A percentile compares a stretch with the other conserved stretches of the same genome.
phyloP scores from a whole-genome alignment of 2,888 invertebrate species.

The Rhingia rostrata region DNA sequence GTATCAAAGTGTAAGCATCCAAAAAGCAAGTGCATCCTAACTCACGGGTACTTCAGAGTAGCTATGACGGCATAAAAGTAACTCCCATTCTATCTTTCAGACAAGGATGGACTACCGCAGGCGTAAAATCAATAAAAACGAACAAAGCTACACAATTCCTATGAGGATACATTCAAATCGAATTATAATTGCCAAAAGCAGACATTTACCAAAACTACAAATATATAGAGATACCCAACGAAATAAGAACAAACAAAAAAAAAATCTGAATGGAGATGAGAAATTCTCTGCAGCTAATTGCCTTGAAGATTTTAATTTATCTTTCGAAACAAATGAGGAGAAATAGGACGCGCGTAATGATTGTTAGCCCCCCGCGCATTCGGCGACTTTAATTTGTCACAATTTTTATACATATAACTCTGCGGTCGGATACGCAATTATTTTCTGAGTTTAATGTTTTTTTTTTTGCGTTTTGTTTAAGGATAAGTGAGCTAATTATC shows the following conservation, averaged over 20 bases:
- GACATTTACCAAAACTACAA: conserved; percentile 42
- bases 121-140: conserved; percentile 58
- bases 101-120: conserved; percentile 32
- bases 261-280: conserved; percentile 17
- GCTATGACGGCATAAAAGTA: not conserved
- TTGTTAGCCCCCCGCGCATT: conserved; percentile 24
- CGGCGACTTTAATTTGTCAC: conserved; percentile 69
- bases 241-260: conserved; percentile 14
- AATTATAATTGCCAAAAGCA: conserved; percentile 71
- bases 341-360: conserved; percentile 53
- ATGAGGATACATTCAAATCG: conserved; percentile 60
- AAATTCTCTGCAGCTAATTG: conserved; percentile 69
- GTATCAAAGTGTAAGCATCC: conserved; percentile 21
- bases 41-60: not conserved
- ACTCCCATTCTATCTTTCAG: conserved; percentile 13
- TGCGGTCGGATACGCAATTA: conserved; percentile 53
- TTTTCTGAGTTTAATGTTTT: conserved; percentile 58
- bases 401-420: conserved; percentile 56
- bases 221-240: conserved; percentile 1
- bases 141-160: conserved; percentile 19
- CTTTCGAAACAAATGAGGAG: conserved; percentile 57
- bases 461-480: conserved; percentile 41
- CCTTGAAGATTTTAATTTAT: conserved; percentile 65
- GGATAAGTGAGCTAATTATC: conserved; percentile 71
- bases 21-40: not conserved